Base-by-base conservation (phyloP, 2,888 invertebrate species). In the Oeneis ivallda region DNA sequence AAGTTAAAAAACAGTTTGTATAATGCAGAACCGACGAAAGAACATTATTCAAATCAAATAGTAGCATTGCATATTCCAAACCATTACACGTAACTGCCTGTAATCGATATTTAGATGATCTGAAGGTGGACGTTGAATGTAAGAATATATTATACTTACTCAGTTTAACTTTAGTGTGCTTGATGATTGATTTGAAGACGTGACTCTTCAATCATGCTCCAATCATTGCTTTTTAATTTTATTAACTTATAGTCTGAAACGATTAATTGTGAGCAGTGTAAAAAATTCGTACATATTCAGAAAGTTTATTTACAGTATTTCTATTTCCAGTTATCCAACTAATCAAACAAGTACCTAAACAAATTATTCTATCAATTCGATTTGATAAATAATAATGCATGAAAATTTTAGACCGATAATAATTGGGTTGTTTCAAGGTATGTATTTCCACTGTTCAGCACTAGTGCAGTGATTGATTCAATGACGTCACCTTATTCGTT, bases 401-500 rank as follows among this genome's bases (percentile, higher is more conserved):
- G 39, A 65, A 69, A 68, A 70, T 62, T 41, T 43, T 43, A 62
- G 65, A 63, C 64, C 19, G 58, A 39, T 58, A 65, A 62, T 43
- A 65, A 62, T 43, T 65, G 53, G 61, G 62, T 39, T 65, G 39
- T 49, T 67, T 65, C 63, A 65, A 70, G 65, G 63, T 61, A 65
- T 49, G 47, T 63, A 57, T 70, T 63, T 67, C 65, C 63, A 62
- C 58, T 43, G 65, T 63, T 32, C 60, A 50, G 61, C n/a, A 56
- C 49, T 57, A 64, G 47, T 68, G 63, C 65, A 68, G 70, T 67
- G 67, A 70, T 70, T 68, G 70, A 70, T 68, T 61, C 61, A 53
- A 64, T 70, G 70, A 70, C 70, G 70, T 70, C 65, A 70, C 39
- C 19, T 13, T 52, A 34, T 61, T 54, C 64, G 58, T 49, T 65